phyloP scores from a whole-genome alignment of 2,888 invertebrate species.

The Creontiades dilutus region DNA sequence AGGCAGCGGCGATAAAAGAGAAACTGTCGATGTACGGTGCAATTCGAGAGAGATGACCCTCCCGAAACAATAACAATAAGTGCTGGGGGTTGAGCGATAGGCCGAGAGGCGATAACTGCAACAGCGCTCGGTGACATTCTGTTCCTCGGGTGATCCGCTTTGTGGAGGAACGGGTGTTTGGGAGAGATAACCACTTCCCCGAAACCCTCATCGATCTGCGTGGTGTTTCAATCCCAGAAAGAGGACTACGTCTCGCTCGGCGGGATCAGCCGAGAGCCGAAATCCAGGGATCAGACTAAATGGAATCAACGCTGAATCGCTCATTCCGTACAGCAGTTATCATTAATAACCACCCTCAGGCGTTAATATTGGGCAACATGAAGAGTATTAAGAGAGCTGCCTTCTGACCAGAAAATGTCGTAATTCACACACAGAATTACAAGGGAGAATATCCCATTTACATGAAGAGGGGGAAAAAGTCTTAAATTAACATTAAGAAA shows the following conservation, averaged over 20 bases:
- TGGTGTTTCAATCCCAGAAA: slow-evolving; percentile 13
- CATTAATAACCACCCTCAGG: too few relatives aligned
- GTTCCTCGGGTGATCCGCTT: not conserved
- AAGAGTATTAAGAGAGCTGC: too few relatives aligned
- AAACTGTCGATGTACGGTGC: not conserved
- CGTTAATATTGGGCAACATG: too few relatives aligned
- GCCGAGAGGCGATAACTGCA: not conserved
- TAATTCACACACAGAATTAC: too few relatives aligned
- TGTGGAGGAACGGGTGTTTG: not conserved
- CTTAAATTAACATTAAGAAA: too few relatives aligned
- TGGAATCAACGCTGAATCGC: too few relatives aligned
- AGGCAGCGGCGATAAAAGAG: not conserved
- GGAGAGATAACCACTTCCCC: slow-evolving; percentile 2
- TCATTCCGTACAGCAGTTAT: too few relatives aligned
- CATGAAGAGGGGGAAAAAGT: too few relatives aligned
- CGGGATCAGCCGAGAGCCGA: not conserved
- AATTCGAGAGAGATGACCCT: not conserved
- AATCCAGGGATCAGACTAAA: too few relatives aligned
- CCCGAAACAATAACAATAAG: not conserved
- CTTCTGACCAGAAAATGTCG: too few relatives aligned
- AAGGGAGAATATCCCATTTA: too few relatives aligned
- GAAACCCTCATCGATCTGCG: slow-evolving; percentile 27
- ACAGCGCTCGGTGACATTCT: not conserved
- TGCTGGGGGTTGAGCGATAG: not conserved
- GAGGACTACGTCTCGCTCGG: not conserved